Evolutionary conservation across 1,140 invertebrate genomes (phyloP).

Genomic region (Eupristina koningsbergeri): DNA sequence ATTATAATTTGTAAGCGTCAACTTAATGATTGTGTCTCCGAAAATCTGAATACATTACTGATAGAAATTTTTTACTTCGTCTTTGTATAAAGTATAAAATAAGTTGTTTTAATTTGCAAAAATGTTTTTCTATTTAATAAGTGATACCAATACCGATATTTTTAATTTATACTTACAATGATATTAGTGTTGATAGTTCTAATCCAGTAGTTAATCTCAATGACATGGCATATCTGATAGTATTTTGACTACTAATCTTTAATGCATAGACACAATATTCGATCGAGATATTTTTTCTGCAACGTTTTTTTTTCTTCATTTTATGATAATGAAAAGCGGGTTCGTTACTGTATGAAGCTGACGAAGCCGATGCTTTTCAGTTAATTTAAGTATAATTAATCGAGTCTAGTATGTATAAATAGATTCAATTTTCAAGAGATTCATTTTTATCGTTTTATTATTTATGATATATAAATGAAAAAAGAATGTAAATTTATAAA

Average conservation of each 20-base stretch:
- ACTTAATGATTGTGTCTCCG: too few relatives aligned
- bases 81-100: not conserved
- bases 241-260: constrained; percentile 11
- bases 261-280: not conserved
- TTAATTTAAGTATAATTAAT: constrained; percentile 46
- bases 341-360: not conserved
- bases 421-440: constrained; percentile 44
- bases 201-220: not conserved
- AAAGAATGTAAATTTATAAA: too few relatives aligned
- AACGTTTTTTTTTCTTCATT: not conserved
- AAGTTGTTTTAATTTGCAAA: not conserved
- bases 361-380: not conserved
- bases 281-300: not conserved
- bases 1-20: too few relatives aligned
- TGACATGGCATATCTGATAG: constrained; percentile 9
- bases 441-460: constrained; percentile 34
- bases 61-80: too few relatives aligned
- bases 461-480: not conserved
- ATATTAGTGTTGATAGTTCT: not conserved
- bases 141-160: not conserved
- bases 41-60: too few relatives aligned
- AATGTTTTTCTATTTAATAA: not conserved
- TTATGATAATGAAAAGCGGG: constrained; percentile 33
- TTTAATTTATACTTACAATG: not conserved
- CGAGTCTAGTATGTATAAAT: constrained; percentile 33